Percentiles rank a stretch among this genome's conserved stretches.
Conservation (phyloP, 2,888 invertebrate genomes). For the Diaphora mendica region DNA sequence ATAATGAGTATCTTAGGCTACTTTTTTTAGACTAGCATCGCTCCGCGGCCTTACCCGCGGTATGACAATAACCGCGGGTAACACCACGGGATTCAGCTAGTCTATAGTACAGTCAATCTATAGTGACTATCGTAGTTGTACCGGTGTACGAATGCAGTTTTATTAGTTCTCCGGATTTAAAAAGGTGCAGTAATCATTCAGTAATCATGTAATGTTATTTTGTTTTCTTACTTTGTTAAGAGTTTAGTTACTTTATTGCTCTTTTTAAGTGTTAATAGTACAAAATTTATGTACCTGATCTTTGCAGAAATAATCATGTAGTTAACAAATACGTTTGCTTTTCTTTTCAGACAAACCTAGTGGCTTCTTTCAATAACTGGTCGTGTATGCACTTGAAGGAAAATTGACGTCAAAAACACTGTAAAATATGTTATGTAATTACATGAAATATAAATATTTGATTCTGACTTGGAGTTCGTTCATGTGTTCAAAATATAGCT, state of each 20-base stretch:
- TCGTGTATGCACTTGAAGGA: not conserved
- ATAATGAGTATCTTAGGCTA: too few relatives aligned
- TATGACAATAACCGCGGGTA: too few relatives aligned
- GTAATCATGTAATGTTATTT: not conserved
- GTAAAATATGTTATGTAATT: not conserved
- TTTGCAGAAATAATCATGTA: not conserved
- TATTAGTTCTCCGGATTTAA: not conserved
- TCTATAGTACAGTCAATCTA: too few relatives aligned
- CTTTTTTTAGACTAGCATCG: too few relatives aligned
- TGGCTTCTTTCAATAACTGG: not conserved
- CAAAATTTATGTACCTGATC: too few relatives aligned
- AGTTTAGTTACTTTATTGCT: not conserved
- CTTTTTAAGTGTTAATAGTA: not conserved
- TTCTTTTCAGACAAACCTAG: not conserved
- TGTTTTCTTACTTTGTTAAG: too few relatives aligned
- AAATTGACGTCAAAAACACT: not conserved
- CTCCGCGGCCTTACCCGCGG: too few relatives aligned
- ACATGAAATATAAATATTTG: not conserved
- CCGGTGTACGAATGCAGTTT: conserved; percentile 4
- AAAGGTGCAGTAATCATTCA: not conserved
- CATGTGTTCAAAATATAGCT: too few relatives aligned
- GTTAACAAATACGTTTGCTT: not conserved
- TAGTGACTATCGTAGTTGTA: not conserved
- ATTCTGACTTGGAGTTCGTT: too few relatives aligned
- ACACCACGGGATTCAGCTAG: too few relatives aligned